Percentiles rank a stretch among this genome's conserved stretches.
These are phyloP conservation scores for Lasius fuliginosus DNA, from an alignment of 2,888 invertebrate species.

Conservation along the genomic window DNA sequence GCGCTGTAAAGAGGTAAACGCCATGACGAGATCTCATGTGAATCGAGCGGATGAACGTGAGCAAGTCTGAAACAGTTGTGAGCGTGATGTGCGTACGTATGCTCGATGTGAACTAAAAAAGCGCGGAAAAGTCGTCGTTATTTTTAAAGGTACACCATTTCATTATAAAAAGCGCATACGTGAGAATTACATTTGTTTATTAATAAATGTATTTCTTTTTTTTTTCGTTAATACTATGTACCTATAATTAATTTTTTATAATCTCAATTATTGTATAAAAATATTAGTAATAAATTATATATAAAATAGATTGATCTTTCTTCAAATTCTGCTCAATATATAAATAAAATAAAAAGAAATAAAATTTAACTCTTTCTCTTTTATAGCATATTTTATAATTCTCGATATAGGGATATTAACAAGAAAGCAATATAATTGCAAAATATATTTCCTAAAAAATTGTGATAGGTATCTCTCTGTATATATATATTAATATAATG, in stretches of 20 bases:
- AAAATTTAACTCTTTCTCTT: not conserved
- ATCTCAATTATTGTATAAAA: not conserved
- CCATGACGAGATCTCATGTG: slow-evolving; percentile 79
- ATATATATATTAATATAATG: not conserved
- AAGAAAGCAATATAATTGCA: slow-evolving; percentile 1
- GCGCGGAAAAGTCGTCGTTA: slow-evolving; percentile 38
- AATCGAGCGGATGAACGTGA: slow-evolving; percentile 62
- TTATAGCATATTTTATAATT: not conserved
- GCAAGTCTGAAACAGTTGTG: slow-evolving; percentile 79
- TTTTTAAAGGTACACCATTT: slow-evolving; percentile 26
- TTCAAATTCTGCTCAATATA: not conserved
- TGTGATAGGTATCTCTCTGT: not conserved
- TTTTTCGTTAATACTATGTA: not conserved
- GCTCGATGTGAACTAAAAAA: slow-evolving; percentile 59
- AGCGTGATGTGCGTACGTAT: slow-evolving; percentile 75
- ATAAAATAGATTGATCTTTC: not conserved
- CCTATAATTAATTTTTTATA: not conserved
- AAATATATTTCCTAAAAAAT: not conserved
- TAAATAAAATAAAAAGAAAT: not conserved
- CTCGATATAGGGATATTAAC: not conserved
- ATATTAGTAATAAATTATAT: not conserved
- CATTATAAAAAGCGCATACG: not conserved
- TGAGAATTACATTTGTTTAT: not conserved
- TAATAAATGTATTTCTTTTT: not conserved
- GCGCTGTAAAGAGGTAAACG: slow-evolving; percentile 80